Conservation (phyloP, 2,888 invertebrate species). For the Mylabris sibirica region DNA sequence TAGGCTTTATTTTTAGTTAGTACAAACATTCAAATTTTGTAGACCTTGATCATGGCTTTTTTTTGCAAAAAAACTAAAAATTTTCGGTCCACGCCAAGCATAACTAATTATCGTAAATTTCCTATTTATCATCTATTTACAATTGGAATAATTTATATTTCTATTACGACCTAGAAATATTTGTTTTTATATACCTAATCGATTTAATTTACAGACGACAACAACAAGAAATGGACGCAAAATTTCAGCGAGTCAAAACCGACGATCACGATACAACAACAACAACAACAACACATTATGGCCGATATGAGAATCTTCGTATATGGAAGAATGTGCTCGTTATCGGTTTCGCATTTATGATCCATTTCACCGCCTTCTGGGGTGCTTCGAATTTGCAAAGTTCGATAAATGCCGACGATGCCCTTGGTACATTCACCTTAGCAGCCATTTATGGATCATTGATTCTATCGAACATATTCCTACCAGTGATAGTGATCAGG, state of each 20-base stretch:
- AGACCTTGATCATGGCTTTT: neutral
- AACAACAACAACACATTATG: constrained; percentile 55
- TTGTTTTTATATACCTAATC: neutral
- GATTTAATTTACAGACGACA: neutral
- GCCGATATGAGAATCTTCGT: constrained; percentile 72
- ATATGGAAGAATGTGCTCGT: constrained; percentile 86
- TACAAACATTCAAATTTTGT: neutral
- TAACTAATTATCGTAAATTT: constrained; percentile 3
- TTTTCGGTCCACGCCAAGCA: neutral
- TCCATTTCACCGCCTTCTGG: constrained; percentile 92
- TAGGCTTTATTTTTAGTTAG: too few relatives aligned
- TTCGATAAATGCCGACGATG: constrained; percentile 82
- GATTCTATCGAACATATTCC: constrained; percentile 87
- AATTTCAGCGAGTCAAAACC: constrained; percentile 50
- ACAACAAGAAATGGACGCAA: constrained; percentile 44
- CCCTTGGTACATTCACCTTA: constrained; percentile 83
- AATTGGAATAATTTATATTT: neutral
- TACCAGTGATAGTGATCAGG: constrained; percentile 86
- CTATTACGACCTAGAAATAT: neutral
- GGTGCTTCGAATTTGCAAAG: constrained; percentile 85
- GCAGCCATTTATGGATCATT: constrained; percentile 88
- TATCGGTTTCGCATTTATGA: constrained; percentile 87
- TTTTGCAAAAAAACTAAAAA: neutral
- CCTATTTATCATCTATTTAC: neutral
- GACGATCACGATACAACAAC: constrained; percentile 39